These are phyloP conservation scores for Nannoperca australis DNA, from an alignment of 2,797 vertebrate genomes.

Conservation along the genomic window DNA sequence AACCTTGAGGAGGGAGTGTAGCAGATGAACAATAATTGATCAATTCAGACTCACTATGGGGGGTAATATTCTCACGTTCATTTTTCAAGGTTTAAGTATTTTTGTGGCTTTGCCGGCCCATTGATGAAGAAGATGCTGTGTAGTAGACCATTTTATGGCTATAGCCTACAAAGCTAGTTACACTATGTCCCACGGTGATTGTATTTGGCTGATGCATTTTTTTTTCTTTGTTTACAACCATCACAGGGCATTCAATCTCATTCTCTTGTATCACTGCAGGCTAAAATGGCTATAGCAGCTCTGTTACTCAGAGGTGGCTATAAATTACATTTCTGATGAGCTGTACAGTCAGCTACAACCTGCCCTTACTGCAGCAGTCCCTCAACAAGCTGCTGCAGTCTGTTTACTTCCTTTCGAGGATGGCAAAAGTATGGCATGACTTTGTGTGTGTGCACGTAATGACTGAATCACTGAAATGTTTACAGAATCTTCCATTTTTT, in stretches of 20 bases:
- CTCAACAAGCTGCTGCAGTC: conserved; percentile 9
- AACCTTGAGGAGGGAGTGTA: conserved; percentile 14
- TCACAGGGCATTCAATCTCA: conserved; percentile 41
- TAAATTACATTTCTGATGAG: conserved; percentile 62
- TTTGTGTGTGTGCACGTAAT: conserved; percentile 48
- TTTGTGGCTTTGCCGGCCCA: conserved; percentile 43
- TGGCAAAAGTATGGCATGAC: conserved; percentile 84
- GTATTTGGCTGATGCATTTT: conserved; percentile 60
- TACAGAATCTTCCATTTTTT: conserved; percentile 3
- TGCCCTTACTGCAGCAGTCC: conserved; percentile 34
- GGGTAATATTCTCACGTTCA: conserved; percentile 12
- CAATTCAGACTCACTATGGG: conserved; percentile 12
- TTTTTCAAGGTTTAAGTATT: conserved; percentile 35
- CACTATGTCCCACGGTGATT: conserved; percentile 42
- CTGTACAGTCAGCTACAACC: conserved; percentile 30
- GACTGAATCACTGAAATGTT: conserved; percentile 35
- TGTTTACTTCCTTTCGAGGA: conserved; percentile 62
- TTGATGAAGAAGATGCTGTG: conserved; percentile 28
- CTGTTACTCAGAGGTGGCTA: conserved; percentile 39
- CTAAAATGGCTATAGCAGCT: conserved; percentile 37
- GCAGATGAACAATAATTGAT: conserved; percentile 46
- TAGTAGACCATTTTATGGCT: conserved; percentile 45
- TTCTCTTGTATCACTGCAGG: conserved; percentile 49
- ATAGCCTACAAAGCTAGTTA: conserved; percentile 31
- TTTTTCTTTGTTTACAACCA: conserved; percentile 50